Base-by-base conservation (phyloP, 2,797 vertebrate species). In the Sebastes reedi region DNA sequence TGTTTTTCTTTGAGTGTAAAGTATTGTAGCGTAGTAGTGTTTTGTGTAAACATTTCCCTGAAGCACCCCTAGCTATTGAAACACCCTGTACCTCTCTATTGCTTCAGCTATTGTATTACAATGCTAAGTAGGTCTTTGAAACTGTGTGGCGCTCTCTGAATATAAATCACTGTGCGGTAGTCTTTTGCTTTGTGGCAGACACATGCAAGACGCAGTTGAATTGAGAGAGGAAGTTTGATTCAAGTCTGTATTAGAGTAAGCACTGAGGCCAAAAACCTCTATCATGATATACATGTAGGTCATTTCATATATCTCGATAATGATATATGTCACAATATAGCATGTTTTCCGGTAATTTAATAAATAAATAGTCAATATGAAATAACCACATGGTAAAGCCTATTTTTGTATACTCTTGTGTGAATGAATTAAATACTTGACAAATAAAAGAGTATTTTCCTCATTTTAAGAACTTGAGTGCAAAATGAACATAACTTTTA, bases 151-250 rank as follows among this genome's bases (percentile, higher is more conserved):
- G 55, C 91, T 84, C 75, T 64, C 79, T 90, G 94, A 93, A 94
- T 95, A 89, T 94, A 86, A 94, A 95, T 94, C 81, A 90, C 80
- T 8, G 22, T 3, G 58, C 56, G 12, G 52, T 27, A 54, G 76
- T 67, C 16, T 67, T 75, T 74, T 62, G 54, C 80, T 84, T 72
- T 78, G 87, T 74, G 61, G 76, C 50, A 50, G 62, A 71, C 61
- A 4, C 80, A 81, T 16, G 29, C 27, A 24, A 65, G 67, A 78
- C 52, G 64, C 30, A 27, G 25, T 25, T 74, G 30, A 80, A 80
- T 60, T 27, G 67, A 50, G 42, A 72, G 46, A 42, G 67, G 68
- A 70, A 67, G 77, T 75, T 82, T 80, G 61, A 81, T 67, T 83
- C 13, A 69, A 55, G 54, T 70, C 46, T 36, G 39, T 30, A 46